phyloP scores from a whole-genome alignment of 2,797 vertebrate genomes.

The Ptychadena robeensis region DNA sequence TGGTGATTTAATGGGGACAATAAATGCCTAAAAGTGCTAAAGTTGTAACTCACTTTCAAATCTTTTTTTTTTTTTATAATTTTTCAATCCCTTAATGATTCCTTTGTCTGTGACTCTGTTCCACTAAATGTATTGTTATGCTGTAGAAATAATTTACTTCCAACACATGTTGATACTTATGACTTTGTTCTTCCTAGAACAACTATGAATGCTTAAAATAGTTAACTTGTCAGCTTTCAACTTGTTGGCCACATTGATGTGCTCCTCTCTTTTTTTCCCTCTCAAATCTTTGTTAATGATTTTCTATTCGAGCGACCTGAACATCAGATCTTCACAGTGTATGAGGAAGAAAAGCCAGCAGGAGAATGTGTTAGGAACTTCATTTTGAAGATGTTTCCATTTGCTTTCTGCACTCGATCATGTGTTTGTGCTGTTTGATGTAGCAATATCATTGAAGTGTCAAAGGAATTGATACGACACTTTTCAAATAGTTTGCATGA shows the following conservation, averaged over 20 bases:
- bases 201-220: conserved; percentile 30
- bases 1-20: no score
- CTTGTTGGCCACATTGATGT: conserved; percentile 32
- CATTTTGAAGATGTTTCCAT: conserved; percentile 53
- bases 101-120: neutral
- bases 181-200: conserved; percentile 21
- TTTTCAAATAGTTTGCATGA: conserved; percentile 53
- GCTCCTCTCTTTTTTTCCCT: conserved; percentile 27
- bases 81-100: neutral
- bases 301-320: conserved; percentile 49
- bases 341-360: conserved; percentile 43
- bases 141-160: conserved; percentile 1
- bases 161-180: neutral
- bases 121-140: neutral
- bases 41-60: no score
- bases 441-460: conserved; percentile 58
- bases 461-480: conserved; percentile 47
- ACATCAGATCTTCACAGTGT: conserved; percentile 48
- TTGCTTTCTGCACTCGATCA: conserved; percentile 49
- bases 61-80: no score
- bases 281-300: conserved; percentile 49
- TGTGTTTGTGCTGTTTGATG: conserved; percentile 53
- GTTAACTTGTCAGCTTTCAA: conserved; percentile 40
- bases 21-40: no score
- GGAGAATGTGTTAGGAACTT: conserved; percentile 54